phyloP scores from a whole-genome alignment of 2,888 invertebrate genomes.

The Xylocampa areola region DNA sequence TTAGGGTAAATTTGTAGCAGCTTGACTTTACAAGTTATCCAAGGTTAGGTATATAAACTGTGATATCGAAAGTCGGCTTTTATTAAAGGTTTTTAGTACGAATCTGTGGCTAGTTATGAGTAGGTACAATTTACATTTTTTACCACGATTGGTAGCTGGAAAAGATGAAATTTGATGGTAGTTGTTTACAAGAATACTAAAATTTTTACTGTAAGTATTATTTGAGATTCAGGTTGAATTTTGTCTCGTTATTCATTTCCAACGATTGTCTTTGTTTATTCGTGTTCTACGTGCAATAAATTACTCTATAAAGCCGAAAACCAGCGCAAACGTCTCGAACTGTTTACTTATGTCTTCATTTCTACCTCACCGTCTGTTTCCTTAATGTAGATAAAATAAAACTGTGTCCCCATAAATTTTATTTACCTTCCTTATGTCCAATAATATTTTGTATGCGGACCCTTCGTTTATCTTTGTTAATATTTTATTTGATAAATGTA shows the following conservation, averaged over 20 bases:
- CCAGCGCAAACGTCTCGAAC: slow-evolving; percentile 4
- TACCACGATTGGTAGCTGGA: no score
- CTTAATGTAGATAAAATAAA: slow-evolving; percentile 40
- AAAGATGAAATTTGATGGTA: no score
- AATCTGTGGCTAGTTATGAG: no score
- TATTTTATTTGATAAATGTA: slow-evolving; percentile 53
- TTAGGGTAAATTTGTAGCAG: slow-evolving; percentile 7
- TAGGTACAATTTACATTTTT: no score
- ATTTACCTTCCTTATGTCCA: slow-evolving; percentile 36
- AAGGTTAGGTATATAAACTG: background rate
- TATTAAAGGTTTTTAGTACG: background rate
- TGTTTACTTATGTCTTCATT: slow-evolving; percentile 28
- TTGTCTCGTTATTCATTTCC: background rate
- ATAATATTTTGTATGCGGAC: slow-evolving; percentile 39
- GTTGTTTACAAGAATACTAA: no score
- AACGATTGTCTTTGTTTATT: slow-evolving; percentile 6
- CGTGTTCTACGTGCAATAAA: slow-evolving; percentile 11
- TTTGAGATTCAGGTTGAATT: background rate
- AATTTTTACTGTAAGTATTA: no score
- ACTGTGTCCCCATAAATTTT: slow-evolving; percentile 43
- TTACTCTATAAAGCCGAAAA: slow-evolving; percentile 20
- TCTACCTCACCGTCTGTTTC: slow-evolving; percentile 19
- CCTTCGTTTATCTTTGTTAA: slow-evolving; percentile 47
- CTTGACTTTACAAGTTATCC: slow-evolving; percentile 5
- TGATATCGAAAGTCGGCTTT: background rate